Conservation (phyloP, 2,888 invertebrate species). For the Acleris cristana region DNA sequence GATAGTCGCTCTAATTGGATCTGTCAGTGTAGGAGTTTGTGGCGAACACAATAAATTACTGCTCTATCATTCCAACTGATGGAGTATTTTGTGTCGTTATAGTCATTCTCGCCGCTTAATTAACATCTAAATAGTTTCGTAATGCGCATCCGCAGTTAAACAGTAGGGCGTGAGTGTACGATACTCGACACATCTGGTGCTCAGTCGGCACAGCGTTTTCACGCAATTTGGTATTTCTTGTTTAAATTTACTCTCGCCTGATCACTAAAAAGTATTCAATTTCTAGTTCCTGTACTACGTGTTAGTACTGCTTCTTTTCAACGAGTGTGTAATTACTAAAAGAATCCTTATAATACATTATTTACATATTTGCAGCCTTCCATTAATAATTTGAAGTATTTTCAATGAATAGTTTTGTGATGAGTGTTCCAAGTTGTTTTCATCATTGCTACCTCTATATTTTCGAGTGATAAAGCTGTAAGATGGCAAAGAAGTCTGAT, state of each 20-base stretch:
- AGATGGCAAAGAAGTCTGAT: constrained; percentile 91
- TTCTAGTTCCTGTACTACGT: too few relatives aligned
- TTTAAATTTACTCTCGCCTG: constrained; percentile 5
- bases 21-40: constrained; percentile 71
- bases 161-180: constrained; percentile 56
- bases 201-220: constrained; percentile 53
- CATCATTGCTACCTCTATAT: constrained; percentile 55
- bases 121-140: constrained; percentile 37
- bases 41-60: constrained; percentile 66
- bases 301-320: too few relatives aligned
- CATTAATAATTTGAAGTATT: constrained; percentile 24
- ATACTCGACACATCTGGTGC: constrained; percentile 67
- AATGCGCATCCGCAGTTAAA: constrained; percentile 36
- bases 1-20: constrained; percentile 58
- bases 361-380: constrained; percentile 47
- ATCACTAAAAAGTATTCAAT: not conserved
- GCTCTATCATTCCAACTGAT: constrained; percentile 56
- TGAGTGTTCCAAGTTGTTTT: constrained; percentile 65
- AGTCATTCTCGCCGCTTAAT: constrained; percentile 44
- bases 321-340: not conserved
- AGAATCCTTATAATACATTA: constrained; percentile 9
- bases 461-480: constrained; percentile 58
- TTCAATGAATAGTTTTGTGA: constrained; percentile 65
- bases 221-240: constrained; percentile 35
- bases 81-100: constrained; percentile 48